phyloP scores from a whole-genome alignment of 2,888 invertebrate species.

The Epinotia ramella region DNA sequence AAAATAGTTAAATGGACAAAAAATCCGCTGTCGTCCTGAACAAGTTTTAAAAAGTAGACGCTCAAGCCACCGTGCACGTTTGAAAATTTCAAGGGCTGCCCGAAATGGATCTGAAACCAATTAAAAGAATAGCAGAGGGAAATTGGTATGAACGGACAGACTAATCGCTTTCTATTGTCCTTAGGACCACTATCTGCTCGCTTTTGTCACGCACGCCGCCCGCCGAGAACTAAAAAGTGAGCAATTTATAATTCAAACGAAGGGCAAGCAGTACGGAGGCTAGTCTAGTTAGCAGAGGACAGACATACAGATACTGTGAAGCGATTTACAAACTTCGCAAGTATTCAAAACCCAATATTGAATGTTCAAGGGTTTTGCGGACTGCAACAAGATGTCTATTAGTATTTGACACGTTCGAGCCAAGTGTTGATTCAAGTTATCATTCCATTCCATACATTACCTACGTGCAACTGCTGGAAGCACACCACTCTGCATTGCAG shows the following conservation, averaged over 20 bases:
- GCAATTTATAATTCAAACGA: slow-evolving; percentile 74
- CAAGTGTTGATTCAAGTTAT: neutral
- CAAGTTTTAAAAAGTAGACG: slow-evolving; percentile 7
- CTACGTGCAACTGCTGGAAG: neutral
- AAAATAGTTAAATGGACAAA: neutral
- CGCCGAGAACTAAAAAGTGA: slow-evolving; percentile 72
- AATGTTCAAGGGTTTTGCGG: neutral
- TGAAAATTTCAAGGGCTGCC: slow-evolving; percentile 38
- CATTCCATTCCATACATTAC: no score
- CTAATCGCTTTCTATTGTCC: slow-evolving; percentile 79
- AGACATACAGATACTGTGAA: neutral
- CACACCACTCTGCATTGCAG: neutral
- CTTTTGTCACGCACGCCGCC: slow-evolving; percentile 67
- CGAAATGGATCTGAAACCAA: slow-evolving; percentile 63
- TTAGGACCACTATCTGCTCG: slow-evolving; percentile 72
- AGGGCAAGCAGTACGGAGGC: slow-evolving; percentile 61
- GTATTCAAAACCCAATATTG: neutral
- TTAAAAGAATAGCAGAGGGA: slow-evolving; percentile 71
- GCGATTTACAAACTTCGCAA: neutral
- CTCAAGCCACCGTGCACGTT: slow-evolving; percentile 5
- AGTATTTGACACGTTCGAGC: neutral
- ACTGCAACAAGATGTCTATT: neutral
- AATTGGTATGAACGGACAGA: slow-evolving; percentile 60
- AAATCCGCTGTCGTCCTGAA: neutral
- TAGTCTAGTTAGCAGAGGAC: slow-evolving; percentile 28